phyloP scores from a whole-genome alignment of 1,140 invertebrate species.

The Vollenhovia emeryi region DNA sequence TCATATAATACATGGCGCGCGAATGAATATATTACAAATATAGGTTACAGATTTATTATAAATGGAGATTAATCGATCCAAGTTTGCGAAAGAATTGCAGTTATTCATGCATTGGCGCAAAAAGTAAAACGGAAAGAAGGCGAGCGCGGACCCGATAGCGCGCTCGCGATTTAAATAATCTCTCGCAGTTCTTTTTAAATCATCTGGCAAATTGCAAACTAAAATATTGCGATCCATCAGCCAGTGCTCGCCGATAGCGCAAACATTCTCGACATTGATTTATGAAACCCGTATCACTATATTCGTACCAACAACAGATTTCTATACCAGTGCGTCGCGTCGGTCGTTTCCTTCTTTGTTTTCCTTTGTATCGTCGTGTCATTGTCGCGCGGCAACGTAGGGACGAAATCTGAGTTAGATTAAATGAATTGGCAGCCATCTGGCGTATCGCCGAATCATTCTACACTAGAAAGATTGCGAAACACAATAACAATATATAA shows the following conservation, averaged over 20 bases:
- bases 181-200: conserved; percentile 25
- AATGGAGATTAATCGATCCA: conserved; percentile 1
- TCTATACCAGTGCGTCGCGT: not conserved
- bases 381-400: conserved; percentile 24
- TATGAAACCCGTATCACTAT: conserved; percentile 38
- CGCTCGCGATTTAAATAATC: conserved; percentile 25
- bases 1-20: not conserved
- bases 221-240: conserved; percentile 58
- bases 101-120: not conserved
- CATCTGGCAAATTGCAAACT: conserved; percentile 25
- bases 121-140: not conserved
- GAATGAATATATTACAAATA: not conserved
- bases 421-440: conserved; percentile 33
- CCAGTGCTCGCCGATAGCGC: conserved; percentile 6
- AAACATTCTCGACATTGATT: conserved; percentile 35
- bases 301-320: conserved; percentile 9
- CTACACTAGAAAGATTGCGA: not conserved
- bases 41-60: not conserved
- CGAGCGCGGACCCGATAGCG: not conserved
- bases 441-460: not conserved
- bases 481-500: not conserved
- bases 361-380: conserved; percentile 4
- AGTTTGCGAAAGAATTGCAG: not conserved
- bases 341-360: conserved; percentile 16
- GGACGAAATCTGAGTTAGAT: conserved; percentile 38